These are phyloP conservation scores for Rynchops niger DNA, from an alignment of 2,113 vertebrate genomes.

Conservation along the genomic window DNA sequence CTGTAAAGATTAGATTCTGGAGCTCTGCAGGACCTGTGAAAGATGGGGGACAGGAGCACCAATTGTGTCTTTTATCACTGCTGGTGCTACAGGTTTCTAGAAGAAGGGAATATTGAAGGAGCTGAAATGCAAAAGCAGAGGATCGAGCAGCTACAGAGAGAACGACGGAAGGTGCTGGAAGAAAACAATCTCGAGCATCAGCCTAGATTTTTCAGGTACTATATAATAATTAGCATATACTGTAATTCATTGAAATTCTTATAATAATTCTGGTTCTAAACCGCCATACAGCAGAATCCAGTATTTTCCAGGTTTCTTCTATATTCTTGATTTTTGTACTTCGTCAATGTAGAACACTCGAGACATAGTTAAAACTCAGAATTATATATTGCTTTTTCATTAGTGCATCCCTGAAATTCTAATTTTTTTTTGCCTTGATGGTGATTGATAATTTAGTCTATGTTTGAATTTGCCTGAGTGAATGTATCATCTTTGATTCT, in stretches of 20 bases:
- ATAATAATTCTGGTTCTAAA: not conserved
- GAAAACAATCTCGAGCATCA: constrained; percentile 85
- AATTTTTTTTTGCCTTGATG: not conserved
- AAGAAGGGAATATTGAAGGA: constrained; percentile 89
- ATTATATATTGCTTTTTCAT: not conserved
- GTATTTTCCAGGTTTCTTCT: not conserved
- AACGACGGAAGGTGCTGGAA: constrained; percentile 85
- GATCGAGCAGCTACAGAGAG: constrained; percentile 93
- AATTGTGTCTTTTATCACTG: not conserved
- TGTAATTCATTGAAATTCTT: not conserved
- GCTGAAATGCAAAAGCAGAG: constrained; percentile 93
- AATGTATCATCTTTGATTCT: not conserved
- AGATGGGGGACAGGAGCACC: not conserved
- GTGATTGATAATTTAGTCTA: not conserved
- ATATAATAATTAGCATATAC: not conserved
- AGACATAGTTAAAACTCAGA: not conserved
- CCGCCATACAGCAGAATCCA: not conserved
- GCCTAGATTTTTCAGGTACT: constrained; percentile 92
- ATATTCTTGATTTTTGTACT: not conserved
- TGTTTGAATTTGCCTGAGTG: not conserved
- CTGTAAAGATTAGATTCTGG: not conserved
- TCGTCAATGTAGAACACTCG: not conserved
- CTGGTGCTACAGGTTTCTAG: constrained; percentile 82
- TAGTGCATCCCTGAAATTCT: not conserved
- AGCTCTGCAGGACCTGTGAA: not conserved